phyloP scores from a whole-genome alignment of 2,888 invertebrate species.

The Odontothrips loti region DNA sequence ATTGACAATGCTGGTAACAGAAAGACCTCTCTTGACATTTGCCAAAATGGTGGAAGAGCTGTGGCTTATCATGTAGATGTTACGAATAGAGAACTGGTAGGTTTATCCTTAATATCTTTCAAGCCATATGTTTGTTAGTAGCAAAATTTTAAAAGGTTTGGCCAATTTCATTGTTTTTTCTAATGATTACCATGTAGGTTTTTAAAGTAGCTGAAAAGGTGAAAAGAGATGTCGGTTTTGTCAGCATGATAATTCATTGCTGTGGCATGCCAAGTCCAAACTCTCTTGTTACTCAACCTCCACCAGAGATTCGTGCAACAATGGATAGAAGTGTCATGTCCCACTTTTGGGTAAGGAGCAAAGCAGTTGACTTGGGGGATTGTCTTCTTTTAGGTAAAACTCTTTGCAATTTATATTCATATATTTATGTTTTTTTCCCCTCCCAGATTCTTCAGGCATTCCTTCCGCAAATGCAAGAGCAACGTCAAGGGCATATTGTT shows the following conservation, averaged over 20 bases:
- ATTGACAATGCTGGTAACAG: constrained; percentile 54
- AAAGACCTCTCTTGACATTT: constrained; percentile 50
- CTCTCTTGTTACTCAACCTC: constrained; percentile 51
- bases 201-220: constrained; percentile 49
- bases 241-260: constrained; percentile 61
- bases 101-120: background rate
- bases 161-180: background rate
- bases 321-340: constrained; percentile 58
- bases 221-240: constrained; percentile 53
- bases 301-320: constrained; percentile 53
- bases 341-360: constrained; percentile 57
- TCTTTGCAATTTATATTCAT: too few species aligned
- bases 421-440: background rate
- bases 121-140: too few species aligned
- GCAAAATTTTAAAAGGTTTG: too few species aligned
- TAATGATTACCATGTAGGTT: constrained; percentile 43
- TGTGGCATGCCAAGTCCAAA: constrained; percentile 61
- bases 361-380: too few species aligned
- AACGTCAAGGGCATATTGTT: constrained; percentile 58
- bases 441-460: constrained; percentile 56
- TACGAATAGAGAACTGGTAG: constrained; percentile 51
- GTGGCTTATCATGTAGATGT: constrained; percentile 56
- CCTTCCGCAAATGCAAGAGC: constrained; percentile 57
- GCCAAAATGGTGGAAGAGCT: constrained; percentile 50
- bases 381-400: too few species aligned